Evolutionary conservation across 1,140 invertebrate species (phyloP).

Genomic region (Drosophila serrata): DNA sequence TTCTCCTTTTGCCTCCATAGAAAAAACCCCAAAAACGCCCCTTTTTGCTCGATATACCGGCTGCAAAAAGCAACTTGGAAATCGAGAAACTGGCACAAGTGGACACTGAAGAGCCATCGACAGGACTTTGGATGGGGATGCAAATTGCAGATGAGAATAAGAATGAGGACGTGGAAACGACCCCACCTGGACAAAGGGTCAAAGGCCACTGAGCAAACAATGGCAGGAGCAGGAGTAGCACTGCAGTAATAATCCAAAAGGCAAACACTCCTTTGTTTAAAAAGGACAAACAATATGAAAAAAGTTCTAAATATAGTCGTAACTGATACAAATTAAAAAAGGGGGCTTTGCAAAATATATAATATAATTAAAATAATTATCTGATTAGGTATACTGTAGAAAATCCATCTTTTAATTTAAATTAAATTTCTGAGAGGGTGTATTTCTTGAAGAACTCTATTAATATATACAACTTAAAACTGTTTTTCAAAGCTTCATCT

Average conservation of each 20-base stretch:
- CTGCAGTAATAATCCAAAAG: slow-evolving; percentile 20
- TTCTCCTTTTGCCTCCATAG: slow-evolving; percentile 9
- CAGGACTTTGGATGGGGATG: slow-evolving; percentile 28
- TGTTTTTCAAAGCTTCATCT: no score
- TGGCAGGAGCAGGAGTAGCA: slow-evolving; percentile 19
- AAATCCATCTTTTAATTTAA: not conserved
- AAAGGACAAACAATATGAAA: slow-evolving; percentile 1
- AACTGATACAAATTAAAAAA: not conserved
- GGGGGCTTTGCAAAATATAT: not conserved
- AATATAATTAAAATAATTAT: not conserved
- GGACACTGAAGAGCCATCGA: slow-evolving; percentile 44
- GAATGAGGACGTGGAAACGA: slow-evolving; percentile 10
- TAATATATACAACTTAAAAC: not conserved
- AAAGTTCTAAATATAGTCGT: not conserved
- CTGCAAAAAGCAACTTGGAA: slow-evolving; percentile 19
- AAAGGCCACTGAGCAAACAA: slow-evolving; percentile 52
- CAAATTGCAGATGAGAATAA: slow-evolving; percentile 19
- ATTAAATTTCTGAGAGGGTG: not conserved
- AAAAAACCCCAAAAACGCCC: not conserved
- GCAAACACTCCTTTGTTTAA: not conserved
- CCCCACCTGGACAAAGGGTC: slow-evolving; percentile 45
- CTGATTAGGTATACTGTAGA: not conserved
- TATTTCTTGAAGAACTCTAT: not conserved
- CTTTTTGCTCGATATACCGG: not conserved
- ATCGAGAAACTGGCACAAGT: slow-evolving; percentile 68